phyloP scores from a whole-genome alignment of 1,140 invertebrate species.

The Drosophila repletoides region DNA sequence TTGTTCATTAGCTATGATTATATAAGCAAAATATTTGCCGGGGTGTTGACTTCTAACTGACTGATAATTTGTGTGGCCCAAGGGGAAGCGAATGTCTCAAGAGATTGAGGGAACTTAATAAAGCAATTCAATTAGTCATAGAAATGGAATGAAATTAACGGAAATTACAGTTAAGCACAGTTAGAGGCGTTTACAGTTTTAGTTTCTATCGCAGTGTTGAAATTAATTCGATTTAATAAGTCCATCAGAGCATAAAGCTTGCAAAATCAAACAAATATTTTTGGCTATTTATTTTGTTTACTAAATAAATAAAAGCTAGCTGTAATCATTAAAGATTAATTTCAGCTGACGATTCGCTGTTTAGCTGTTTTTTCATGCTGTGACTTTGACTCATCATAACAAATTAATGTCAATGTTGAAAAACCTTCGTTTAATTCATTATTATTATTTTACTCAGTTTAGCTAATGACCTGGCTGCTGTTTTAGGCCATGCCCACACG shows the following conservation, averaged over 20 bases:
- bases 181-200: conserved; percentile 22
- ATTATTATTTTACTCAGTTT: conserved; percentile 13
- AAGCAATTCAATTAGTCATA: conserved; percentile 37
- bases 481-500: conserved; percentile 48
- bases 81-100: conserved; percentile 2
- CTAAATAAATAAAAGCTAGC: background rate
- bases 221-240: background rate
- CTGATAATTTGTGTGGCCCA: conserved; percentile 13
- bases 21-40: conserved; percentile 62
- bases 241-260: no score
- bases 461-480: conserved; percentile 60
- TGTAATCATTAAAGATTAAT: no score
- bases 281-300: conserved; percentile 16
- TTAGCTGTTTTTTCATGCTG: background rate
- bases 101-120: conserved; percentile 18
- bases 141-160: conserved; percentile 15
- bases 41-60: conserved; percentile 59
- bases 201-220: conserved; percentile 1
- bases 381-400: conserved; percentile 16
- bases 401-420: conserved; percentile 36
- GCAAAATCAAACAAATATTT: background rate
- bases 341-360: no score
- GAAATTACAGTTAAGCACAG: conserved; percentile 27
- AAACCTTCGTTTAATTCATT: conserved; percentile 50
- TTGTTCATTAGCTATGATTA: conserved; percentile 59